Evolutionary conservation across 2,888 invertebrate genomes (phyloP).

Genomic region (Caenorhabditis drosophilae): DNA sequence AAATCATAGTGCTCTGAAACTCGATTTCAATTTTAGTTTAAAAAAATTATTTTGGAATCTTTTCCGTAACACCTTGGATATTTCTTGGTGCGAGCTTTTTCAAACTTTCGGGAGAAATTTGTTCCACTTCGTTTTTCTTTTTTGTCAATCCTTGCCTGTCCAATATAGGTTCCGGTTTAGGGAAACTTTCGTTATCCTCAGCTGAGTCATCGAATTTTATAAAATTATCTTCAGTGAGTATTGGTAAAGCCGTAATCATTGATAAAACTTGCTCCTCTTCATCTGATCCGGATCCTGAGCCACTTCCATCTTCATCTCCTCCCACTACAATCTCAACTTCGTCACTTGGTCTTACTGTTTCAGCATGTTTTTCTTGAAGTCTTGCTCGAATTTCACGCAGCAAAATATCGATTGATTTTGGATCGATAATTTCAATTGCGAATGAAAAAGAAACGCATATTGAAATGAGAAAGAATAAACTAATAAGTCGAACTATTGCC

Average conservation of each 20-base stretch:
- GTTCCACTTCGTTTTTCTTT: conserved; percentile 24
- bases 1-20: conserved; percentile 27
- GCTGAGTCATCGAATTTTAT: conserved; percentile 6
- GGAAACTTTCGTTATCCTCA: conserved; percentile 11
- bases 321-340: conserved; percentile 6
- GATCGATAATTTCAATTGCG: conserved; percentile 11
- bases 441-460: background rate
- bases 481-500: conserved; percentile 4
- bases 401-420: conserved; percentile 28
- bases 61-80: conserved; percentile 18
- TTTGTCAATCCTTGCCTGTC: conserved; percentile 27
- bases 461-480: conserved; percentile 7
- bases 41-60: background rate
- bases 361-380: conserved; percentile 20
- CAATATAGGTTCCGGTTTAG: conserved; percentile 33
- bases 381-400: conserved; percentile 32
- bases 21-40: background rate
- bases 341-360: no score
- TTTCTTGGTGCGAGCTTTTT: conserved; percentile 31
- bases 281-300: conserved; percentile 13
- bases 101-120: conserved; percentile 20
- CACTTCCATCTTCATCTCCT: conserved; percentile 21
- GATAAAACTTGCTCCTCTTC: conserved; percentile 22
- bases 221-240: conserved; percentile 4
- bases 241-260: conserved; percentile 17